A percentile compares a stretch with the other conserved stretches of the same genome.
These are phyloP conservation scores for Irena cyanogastra DNA, from an alignment of 2,113 vertebrate genomes.

Conservation along the genomic window DNA sequence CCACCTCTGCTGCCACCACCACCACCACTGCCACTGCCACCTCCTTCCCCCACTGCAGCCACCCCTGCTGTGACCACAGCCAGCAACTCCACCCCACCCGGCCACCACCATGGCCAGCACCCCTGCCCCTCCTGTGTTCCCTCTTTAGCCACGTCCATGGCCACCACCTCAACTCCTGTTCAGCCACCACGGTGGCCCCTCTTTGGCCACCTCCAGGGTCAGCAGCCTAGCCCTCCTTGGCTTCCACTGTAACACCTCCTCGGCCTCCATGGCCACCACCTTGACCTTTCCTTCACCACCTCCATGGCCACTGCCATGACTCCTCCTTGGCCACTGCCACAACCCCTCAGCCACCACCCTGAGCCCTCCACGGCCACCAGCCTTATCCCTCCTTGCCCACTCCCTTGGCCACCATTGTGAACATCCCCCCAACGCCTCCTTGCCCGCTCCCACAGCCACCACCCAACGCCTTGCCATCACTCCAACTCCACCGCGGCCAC, in stretches of 20 bases:
- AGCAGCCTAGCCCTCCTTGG: neutral
- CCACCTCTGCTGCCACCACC: neutral
- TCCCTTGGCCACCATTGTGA: accelerated
- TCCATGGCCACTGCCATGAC: neutral
- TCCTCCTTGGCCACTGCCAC: neutral
- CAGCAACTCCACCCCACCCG: neutral
- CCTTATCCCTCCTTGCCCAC: accelerated
- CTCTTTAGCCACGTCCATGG: neutral
- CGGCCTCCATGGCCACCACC: neutral
- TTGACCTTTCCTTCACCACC: neutral
- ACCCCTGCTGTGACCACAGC: neutral
- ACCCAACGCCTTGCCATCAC: neutral
- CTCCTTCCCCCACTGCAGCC: neutral
- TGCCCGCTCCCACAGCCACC: neutral
- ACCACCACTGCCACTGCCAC: too few species aligned
- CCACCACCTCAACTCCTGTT: neutral
- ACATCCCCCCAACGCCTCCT: neutral
- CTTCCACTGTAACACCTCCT: neutral
- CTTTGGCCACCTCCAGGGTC: neutral
- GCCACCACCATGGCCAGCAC: neutral
- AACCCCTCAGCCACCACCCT: neutral
- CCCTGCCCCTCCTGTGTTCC: too few species aligned
- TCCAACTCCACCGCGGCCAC: neutral
- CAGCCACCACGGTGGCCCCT: accelerated
- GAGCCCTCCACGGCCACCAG: neutral